phyloP scores from a whole-genome alignment of 2,113 vertebrate genomes.

The Seriola rivoliana region DNA sequence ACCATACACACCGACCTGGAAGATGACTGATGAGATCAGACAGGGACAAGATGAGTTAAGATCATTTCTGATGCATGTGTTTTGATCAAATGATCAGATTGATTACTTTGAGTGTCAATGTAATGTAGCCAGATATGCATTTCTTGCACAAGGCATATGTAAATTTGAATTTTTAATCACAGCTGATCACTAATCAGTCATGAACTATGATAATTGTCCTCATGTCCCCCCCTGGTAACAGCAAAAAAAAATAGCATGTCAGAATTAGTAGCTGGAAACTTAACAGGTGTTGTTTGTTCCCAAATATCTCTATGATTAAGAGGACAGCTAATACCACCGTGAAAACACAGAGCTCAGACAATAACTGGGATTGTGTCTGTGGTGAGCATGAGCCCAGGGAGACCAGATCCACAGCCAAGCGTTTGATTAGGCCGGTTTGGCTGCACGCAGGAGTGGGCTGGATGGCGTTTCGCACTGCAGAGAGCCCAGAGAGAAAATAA shows the following conservation, averaged over 20 bases:
- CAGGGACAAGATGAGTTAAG: not conserved
- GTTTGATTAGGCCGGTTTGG: slow-evolving; percentile 61
- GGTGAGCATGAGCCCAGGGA: slow-evolving; percentile 18
- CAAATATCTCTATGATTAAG: slow-evolving; percentile 44
- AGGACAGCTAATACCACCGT: slow-evolving; percentile 48
- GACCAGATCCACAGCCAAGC: slow-evolving; percentile 35
- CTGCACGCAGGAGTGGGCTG: slow-evolving; percentile 35
- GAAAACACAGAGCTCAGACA: slow-evolving; percentile 38
- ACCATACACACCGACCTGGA: too few relatives aligned
- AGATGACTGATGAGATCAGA: too few relatives aligned
- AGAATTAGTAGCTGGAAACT: slow-evolving; percentile 5
- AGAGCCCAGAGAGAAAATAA: slow-evolving; percentile 58
- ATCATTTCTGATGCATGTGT: too few relatives aligned
- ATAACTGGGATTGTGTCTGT: slow-evolving; percentile 12
- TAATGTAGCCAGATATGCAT: too few relatives aligned
- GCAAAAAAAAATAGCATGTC: not conserved
- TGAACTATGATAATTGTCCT: not conserved
- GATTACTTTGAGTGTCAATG: too few relatives aligned
- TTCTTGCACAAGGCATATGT: too few relatives aligned
- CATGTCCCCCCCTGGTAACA: not conserved
- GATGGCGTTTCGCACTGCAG: not conserved
- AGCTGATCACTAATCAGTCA: not conserved
- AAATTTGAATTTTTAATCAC: not conserved
- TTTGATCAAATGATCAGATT: too few relatives aligned
- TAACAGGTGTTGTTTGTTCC: slow-evolving; percentile 49